Percentiles rank a stretch among this genome's conserved stretches.
Conservation (phyloP, 2,888 invertebrate genomes). For the Caenorhabditis sinica region DNA sequence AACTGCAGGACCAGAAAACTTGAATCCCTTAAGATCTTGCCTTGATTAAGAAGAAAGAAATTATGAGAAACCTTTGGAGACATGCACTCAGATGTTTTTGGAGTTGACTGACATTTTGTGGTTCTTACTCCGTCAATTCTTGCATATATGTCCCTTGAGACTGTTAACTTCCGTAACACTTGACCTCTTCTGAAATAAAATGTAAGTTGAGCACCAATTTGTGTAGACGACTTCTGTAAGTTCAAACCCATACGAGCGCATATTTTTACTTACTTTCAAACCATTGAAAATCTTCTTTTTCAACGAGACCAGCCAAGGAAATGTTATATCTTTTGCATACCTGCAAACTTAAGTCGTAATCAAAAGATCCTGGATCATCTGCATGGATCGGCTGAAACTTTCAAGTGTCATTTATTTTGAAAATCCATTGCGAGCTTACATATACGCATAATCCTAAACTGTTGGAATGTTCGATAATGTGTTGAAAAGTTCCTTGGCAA, state of each 20-base stretch:
- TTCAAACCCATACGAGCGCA: background rate
- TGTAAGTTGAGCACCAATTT: background rate
- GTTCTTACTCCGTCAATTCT: slow-evolving; percentile 32
- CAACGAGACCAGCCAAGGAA: background rate
- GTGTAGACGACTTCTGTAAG: background rate
- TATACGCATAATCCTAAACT: background rate
- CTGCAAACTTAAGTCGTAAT: background rate
- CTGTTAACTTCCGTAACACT: no score
- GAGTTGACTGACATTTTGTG: slow-evolving; percentile 9
- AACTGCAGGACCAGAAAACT: slow-evolving; percentile 6
- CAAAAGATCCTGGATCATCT: background rate
- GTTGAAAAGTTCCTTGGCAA: background rate
- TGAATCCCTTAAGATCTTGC: slow-evolving; percentile 32
- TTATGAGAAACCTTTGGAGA: background rate
- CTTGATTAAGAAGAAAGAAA: background rate
- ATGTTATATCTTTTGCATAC: background rate
- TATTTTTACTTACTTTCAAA: slow-evolving; percentile 7
- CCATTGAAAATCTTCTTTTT: slow-evolving; percentile 34
- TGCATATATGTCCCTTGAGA: slow-evolving; percentile 10
- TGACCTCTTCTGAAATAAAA: no score
- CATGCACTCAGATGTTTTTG: slow-evolving; percentile 29
- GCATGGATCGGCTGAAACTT: background rate
- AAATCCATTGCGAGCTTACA: background rate
- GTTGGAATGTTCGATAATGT: background rate
- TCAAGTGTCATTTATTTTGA: background rate